Percentiles rank a stretch among this genome's conserved stretches.
phyloP scores from a whole-genome alignment of 2,113 vertebrate genomes.

The Saguinus midas region DNA sequence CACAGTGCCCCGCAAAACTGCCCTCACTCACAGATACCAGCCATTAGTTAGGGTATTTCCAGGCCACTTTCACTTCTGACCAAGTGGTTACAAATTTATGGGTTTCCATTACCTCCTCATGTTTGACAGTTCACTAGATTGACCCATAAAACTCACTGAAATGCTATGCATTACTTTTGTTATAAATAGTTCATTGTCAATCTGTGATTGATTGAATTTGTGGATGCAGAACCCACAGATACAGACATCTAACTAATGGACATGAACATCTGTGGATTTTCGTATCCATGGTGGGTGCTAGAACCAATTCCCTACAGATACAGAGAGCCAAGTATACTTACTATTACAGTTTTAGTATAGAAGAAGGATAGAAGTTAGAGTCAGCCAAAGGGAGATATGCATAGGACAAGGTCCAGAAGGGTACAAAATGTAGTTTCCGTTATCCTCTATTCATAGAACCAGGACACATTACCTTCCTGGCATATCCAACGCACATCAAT shows the following conservation, averaged over 20 bases:
- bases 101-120: background rate
- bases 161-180: background rate
- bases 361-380: background rate
- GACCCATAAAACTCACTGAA: background rate
- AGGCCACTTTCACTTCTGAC: background rate
- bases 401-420: background rate
- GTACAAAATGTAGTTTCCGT: background rate
- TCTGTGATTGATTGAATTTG: background rate
- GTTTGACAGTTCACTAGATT: background rate
- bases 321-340: background rate
- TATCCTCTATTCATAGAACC: background rate
- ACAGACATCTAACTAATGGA: background rate
- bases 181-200: background rate
- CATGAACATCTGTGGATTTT: background rate
- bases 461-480: background rate
- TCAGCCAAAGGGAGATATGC: background rate
- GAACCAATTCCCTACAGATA: background rate
- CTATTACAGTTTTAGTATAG: background rate
- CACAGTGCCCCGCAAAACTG: background rate
- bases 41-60: background rate
- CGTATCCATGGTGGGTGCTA: background rate
- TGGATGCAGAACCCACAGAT: background rate
- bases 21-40: background rate
- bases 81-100: background rate
- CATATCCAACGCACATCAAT: background rate